phyloP scores from a whole-genome alignment of 2,113 vertebrate species.

The Perognathus longimembris region DNA sequence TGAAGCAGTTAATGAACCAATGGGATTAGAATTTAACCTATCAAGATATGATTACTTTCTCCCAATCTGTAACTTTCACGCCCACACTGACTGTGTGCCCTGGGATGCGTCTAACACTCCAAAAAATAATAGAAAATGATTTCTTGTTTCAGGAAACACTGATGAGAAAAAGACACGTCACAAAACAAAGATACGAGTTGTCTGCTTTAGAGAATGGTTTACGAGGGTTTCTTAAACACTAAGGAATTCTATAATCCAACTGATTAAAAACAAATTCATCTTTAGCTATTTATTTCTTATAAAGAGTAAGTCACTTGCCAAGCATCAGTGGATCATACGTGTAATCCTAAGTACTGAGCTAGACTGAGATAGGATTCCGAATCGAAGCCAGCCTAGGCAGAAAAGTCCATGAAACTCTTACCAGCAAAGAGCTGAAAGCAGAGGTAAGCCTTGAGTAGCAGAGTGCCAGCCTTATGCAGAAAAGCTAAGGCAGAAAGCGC shows the following conservation, averaged over 20 bases:
- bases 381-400: too few species aligned
- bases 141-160: constrained; percentile 39
- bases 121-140: not conserved
- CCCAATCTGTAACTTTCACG: not conserved
- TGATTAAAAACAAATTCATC: not conserved
- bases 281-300: not conserved
- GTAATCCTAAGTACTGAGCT: too few species aligned
- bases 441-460: too few species aligned
- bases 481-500: too few species aligned
- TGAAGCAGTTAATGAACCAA: not conserved
- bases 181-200: not conserved
- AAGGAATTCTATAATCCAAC: not conserved
- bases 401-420: too few species aligned
- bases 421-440: too few species aligned
- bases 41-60: not conserved
- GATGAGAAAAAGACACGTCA: not conserved
- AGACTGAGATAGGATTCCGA: too few species aligned
- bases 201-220: not conserved
- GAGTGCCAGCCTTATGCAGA: too few species aligned
- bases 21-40: not conserved
- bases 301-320: not conserved
- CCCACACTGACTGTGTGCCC: not conserved
- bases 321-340: too few species aligned
- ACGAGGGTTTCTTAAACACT: constrained; percentile 23
- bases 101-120: not conserved